Conservation (phyloP, 2,797 vertebrate species). For the Phoxinus dragarum region DNA sequence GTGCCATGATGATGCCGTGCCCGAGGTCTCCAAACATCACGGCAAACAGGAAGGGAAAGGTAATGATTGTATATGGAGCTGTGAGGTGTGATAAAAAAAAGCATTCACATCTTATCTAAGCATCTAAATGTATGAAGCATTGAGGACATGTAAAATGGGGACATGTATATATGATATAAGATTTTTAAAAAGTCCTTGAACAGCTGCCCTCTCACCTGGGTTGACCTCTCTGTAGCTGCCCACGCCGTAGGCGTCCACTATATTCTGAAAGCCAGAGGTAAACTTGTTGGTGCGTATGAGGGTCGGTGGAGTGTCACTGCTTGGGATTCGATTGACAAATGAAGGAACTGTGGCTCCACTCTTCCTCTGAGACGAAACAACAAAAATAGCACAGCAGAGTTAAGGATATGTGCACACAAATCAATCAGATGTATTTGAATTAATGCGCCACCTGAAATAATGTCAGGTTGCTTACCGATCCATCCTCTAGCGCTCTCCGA, state of each 20-base stretch:
- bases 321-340: slow-evolving; percentile 94
- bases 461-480: slow-evolving; percentile 81
- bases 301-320: slow-evolving; percentile 90
- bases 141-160: neutral
- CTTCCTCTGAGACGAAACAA: slow-evolving; percentile 82
- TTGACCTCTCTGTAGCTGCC: slow-evolving; percentile 95
- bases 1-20: slow-evolving; percentile 90
- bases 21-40: slow-evolving; percentile 98
- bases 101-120: neutral
- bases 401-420: neutral
- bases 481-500: slow-evolving; percentile 87
- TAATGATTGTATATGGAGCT: slow-evolving; percentile 96
- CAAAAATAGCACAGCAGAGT: neutral
- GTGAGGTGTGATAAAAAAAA: slow-evolving; percentile 24
- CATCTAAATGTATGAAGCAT: neutral
- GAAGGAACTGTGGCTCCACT: slow-evolving; percentile 91
- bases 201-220: slow-evolving; percentile 81
- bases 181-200: neutral
- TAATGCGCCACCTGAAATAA: neutral
- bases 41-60: slow-evolving; percentile 96
- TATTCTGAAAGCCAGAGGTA: slow-evolving; percentile 96
- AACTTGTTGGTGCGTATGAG: slow-evolving; percentile 96
- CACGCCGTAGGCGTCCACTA: slow-evolving; percentile 95
- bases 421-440: slow-evolving; percentile 63
- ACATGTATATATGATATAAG: neutral